Percentiles rank a stretch among this genome's conserved stretches.
Conservation (phyloP, 2,888 invertebrate genomes). For the Lithophane socia region DNA sequence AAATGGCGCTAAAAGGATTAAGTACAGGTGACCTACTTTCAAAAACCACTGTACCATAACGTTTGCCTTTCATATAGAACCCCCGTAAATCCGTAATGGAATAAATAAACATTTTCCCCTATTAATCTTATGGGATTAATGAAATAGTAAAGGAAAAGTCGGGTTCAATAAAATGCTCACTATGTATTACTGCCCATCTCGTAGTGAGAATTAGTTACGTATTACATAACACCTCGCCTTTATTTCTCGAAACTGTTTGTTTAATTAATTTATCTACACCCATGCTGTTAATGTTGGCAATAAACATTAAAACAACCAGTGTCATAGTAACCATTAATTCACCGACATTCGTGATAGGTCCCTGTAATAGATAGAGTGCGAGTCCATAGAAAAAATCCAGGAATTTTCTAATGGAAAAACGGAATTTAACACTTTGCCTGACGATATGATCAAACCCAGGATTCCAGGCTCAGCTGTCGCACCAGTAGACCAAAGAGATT, state of each 20-base stretch:
- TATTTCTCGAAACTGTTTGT: too few relatives aligned
- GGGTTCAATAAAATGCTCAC: not conserved
- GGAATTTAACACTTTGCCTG: too few relatives aligned
- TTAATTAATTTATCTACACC: not conserved
- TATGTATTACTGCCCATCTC: not conserved
- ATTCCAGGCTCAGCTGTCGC: too few relatives aligned
- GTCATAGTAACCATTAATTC: too few relatives aligned
- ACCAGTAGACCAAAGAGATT: too few relatives aligned
- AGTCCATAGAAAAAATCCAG: too few relatives aligned
- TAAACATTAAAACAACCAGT: too few relatives aligned
- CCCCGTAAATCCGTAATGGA: conserved; percentile 23
- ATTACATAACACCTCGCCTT: not conserved
- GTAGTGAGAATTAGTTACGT: not conserved
- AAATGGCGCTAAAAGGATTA: conserved; percentile 15
- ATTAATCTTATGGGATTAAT: conserved; percentile 54
- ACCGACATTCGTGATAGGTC: too few relatives aligned
- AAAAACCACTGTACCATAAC: conserved; percentile 12
- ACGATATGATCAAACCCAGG: too few relatives aligned
- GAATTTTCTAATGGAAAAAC: too few relatives aligned
- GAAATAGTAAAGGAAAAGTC: conserved; percentile 22
- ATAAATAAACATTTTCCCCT: conserved; percentile 39
- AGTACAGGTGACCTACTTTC: conserved; percentile 21
- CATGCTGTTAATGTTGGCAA: too few relatives aligned
- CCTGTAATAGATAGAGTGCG: too few relatives aligned
- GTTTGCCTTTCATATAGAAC: conserved; percentile 1